A percentile compares a stretch with the other conserved stretches of the same genome.
phyloP scores from a whole-genome alignment of 2,113 vertebrate genomes.

The Nycticorax nycticorax region DNA sequence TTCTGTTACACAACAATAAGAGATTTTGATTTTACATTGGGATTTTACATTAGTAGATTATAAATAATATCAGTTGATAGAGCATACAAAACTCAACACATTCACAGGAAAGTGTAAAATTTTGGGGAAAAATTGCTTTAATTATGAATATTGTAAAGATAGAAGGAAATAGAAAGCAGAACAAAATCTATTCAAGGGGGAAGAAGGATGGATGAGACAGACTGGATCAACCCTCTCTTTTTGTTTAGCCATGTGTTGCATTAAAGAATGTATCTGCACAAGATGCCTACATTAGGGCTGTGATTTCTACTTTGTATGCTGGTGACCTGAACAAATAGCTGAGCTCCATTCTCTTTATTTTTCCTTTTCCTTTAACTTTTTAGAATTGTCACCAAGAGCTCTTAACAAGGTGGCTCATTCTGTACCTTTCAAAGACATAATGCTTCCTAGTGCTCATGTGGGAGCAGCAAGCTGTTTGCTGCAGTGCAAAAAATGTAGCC shows the following conservation, averaged over 20 bases:
- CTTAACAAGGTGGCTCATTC: neutral
- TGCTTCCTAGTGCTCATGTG: neutral
- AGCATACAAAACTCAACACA: neutral
- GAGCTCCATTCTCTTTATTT: neutral
- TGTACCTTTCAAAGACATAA: neutral
- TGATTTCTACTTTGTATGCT: neutral
- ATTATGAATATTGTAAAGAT: neutral
- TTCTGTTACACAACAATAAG: neutral
- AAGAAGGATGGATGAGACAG: neutral
- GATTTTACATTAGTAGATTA: neutral
- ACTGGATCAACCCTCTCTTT: neutral
- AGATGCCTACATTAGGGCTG: neutral
- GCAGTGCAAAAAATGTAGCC: neutral
- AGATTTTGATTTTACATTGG: neutral
- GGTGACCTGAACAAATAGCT: slow-evolving; percentile 33
- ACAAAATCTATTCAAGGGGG: neutral
- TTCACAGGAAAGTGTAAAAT: neutral
- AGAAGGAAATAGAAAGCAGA: neutral
- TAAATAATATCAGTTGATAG: neutral
- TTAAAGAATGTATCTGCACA: neutral
- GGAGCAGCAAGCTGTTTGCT: neutral
- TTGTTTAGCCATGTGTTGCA: neutral
- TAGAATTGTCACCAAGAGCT: neutral
- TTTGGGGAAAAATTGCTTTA: neutral
- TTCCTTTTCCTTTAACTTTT: slow-evolving; percentile 21